Base-by-base conservation (phyloP, 2,113 vertebrate genomes). In the Corynorhinus townsendii region DNA sequence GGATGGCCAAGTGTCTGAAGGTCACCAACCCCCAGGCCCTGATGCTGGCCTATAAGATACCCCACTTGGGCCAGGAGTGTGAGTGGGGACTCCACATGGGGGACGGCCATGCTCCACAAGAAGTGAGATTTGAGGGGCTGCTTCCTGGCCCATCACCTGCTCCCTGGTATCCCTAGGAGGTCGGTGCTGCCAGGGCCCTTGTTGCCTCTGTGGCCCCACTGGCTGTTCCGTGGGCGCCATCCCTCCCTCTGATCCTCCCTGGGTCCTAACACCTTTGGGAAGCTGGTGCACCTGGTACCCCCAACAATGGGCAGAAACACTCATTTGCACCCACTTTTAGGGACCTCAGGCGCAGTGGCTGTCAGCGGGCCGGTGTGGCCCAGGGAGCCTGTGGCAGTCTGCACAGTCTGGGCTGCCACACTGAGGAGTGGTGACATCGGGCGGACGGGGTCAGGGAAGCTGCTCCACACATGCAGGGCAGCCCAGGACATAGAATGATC, bases 1-100 rank as follows among this genome's bases (percentile, higher is more conserved):
- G 0, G 3, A 96, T 99, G 98, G 98, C 98, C 12, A 22, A 33
- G 54, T 99, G 99, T 96, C 96, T 99, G 77, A 99, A 98, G 33
- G 11, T 89, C 68, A 98, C 98, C 0, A 98, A 99, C 43, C 98
- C 99, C 16, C 96, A 35, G 0, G 3, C 47, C 0, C 69, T 99
- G 94, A 99, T 99, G 0, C 0, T 99, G 93, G 99, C 99, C 17
- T 99, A 98, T 30, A 89, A 97, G 5, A 1, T 99, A 91, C n/a
- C 88, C 0, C 1, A 28, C 38, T 0, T 0, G 0, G 45, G 97
- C 83, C 96, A 98, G 43, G 85, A 98, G 52, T 0, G 99, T 99
- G 95, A 98, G 98, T 96, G n/a, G 0, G 40, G 54, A n/a, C 8
- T 11, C 1, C 3, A 3, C 0, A 11, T 2, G 6, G 0, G 52